Evolutionary conservation across 1,140 invertebrate genomes (phyloP), one percentile per base, ranked within the genome.

Genomic region (Drosophila pectinifera): DNA sequence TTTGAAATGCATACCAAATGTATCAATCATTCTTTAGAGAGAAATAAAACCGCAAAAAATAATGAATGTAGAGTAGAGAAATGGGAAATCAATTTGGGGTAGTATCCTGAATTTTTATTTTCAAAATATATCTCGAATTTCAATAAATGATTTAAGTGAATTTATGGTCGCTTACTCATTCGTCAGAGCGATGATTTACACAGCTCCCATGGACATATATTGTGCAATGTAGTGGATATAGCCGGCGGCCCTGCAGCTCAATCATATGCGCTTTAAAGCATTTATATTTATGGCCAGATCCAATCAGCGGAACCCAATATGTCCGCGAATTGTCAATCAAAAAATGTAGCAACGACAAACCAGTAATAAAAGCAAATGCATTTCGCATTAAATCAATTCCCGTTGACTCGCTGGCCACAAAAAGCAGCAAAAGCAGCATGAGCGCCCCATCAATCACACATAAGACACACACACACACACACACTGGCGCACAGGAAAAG

Each of bases 371-470:
- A 74, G 14, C 42, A 57, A 67, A 70, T 82, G 69, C 73, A 59
- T 64, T 88, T 64, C 54, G 61, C 74, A 86, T 86, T 78, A 86
- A 85, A 85, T 85, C 83, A 83, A 83, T 83, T 76, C 75, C 64
- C 54, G 73, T 72, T 82, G 74, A 82, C 83, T 78, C 64, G 39
- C 43, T 8, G 65, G 42, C 53, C 59, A 31, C 49, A 78, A 80
- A 77, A 70, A 57, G 34, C 28, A 28, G 55, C 51, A 80, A 77
- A 70, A 57, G 34, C 28, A 28, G 55, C 51, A 76, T 43, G 41
- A 39, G 36, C 48, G 45, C 18, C 31, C 42, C 78, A 80, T 79
- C 69, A 68, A 77, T 76, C 73, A 77, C 59, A 54, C 20, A 58
- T 36, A 76, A 76, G 73, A 55, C 63, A 36, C 54, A 11, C 41